Base-by-base conservation (phyloP, 2,888 invertebrate species). In the Tanypteryx hageni region DNA sequence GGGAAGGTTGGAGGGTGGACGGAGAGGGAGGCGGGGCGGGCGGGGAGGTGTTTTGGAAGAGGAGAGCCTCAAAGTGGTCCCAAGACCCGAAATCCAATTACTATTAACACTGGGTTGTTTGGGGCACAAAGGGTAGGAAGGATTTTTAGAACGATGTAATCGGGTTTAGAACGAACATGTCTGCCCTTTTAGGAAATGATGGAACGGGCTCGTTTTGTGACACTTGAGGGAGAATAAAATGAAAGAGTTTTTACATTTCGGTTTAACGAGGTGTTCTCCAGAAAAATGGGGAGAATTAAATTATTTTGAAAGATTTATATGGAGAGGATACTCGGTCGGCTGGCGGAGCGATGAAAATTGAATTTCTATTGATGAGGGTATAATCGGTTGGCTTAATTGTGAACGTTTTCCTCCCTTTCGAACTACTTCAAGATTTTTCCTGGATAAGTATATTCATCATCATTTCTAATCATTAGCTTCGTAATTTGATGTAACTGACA, bases 41-140 rank as follows among this genome's bases (percentile, higher is more conserved):
- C 16, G 64, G 64, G 64, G 16, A 16, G 64, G 18, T n/a, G 76
- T n/a, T 1, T 44, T 9, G n/a, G 83, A 64, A n/a, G 83, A 44
- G 44, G 82, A 18, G 31, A 31, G 8, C 44, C 18, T 44, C 64
- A 89, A 89, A 89, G 89, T 89, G 89, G 89, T 89, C 89, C 89
- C 89, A 68, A 64, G 89, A 68, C 89, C 89, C 89, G 31, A 89
- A 89, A 89, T 89, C 89, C 89, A 89, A 89, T 89, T 89, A 89
- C 64, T 64, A 89, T 89, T 89, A 89, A 89, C 89, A 89, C 89
- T 61, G 89, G 89, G 89, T 89, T 89, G 89, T 89, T 89, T 89
- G 64, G 68, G 59, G 68, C 64, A 89, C 89, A 89, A 89, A 89
- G 89, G 89, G 59, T 64, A 64, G 68, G 31, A 57, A 31, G 86